phyloP scores from a whole-genome alignment of 2,113 vertebrate species.

The Notothenia coriiceps region DNA sequence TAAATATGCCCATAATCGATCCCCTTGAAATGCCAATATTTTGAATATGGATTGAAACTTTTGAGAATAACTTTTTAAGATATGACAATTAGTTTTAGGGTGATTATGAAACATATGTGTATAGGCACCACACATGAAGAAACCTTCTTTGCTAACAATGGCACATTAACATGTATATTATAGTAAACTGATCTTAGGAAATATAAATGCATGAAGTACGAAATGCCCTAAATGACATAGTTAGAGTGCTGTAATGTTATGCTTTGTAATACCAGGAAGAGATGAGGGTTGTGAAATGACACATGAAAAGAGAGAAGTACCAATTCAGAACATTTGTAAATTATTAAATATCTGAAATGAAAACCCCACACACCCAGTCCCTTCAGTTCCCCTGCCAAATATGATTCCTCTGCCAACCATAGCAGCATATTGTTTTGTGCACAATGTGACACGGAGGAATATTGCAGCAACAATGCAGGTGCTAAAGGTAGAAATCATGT shows the following conservation, averaged over 20 bases:
- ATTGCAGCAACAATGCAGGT: neutral
- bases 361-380: neutral
- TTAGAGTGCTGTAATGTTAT: neutral
- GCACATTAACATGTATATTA: too few relatives aligned
- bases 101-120: too few relatives aligned
- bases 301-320: neutral
- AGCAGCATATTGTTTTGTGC: neutral
- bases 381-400: slow-evolving; percentile 1
- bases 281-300: neutral
- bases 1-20: too few relatives aligned
- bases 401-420: neutral
- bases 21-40: too few relatives aligned
- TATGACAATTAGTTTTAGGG: too few relatives aligned
- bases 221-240: too few relatives aligned
- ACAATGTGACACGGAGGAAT: neutral
- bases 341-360: slow-evolving; percentile 20
- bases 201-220: too few relatives aligned
- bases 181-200: too few relatives aligned
- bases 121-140: too few relatives aligned
- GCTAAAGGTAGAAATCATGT: neutral
- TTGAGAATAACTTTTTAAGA: too few relatives aligned
- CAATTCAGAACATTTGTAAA: neutral
- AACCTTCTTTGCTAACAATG: too few relatives aligned
- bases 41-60: too few relatives aligned
- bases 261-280: neutral